phyloP scores from a whole-genome alignment of 2,113 vertebrate genomes.

The Gnathonemus echidnorhynchus region DNA sequence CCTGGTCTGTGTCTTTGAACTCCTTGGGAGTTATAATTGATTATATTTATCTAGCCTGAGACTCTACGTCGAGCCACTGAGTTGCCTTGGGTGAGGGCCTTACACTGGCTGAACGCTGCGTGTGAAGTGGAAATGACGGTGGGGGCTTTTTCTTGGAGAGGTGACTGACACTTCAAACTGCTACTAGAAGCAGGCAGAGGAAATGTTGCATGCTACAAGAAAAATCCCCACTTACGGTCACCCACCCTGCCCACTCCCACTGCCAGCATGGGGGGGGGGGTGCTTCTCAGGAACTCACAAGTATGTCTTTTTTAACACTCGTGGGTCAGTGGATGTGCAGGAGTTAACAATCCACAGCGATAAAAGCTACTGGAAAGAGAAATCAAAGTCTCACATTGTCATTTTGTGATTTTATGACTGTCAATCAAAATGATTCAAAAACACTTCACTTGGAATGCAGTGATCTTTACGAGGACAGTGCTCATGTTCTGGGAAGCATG shows the following conservation, averaged over 20 bases:
- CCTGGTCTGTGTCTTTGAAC: conserved; percentile 1
- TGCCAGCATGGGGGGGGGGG: not conserved
- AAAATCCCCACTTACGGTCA: not conserved
- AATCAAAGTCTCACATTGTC: not conserved
- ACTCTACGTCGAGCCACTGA: not conserved
- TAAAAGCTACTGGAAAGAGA: not conserved
- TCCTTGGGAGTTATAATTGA: not conserved
- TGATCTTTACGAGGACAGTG: not conserved
- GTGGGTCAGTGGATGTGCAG: not conserved
- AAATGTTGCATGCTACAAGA: not conserved
- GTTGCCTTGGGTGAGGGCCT: not conserved
- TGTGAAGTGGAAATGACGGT: conserved; percentile 9
- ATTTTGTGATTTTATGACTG: not conserved
- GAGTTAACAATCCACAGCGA: not conserved
- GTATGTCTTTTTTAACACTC: not conserved
- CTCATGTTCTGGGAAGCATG: not conserved
- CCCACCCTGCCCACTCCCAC: not conserved
- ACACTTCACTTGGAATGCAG: not conserved
- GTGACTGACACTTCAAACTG: conserved; percentile 10
- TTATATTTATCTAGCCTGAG: conserved; percentile 1
- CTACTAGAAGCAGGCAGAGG: not conserved
- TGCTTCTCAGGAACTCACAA: not conserved
- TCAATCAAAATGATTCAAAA: not conserved
- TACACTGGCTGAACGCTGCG: not conserved
- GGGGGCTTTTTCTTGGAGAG: not conserved